Base-by-base conservation (phyloP, 2,113 vertebrate genomes). In the Larimichthys polyactis region DNA sequence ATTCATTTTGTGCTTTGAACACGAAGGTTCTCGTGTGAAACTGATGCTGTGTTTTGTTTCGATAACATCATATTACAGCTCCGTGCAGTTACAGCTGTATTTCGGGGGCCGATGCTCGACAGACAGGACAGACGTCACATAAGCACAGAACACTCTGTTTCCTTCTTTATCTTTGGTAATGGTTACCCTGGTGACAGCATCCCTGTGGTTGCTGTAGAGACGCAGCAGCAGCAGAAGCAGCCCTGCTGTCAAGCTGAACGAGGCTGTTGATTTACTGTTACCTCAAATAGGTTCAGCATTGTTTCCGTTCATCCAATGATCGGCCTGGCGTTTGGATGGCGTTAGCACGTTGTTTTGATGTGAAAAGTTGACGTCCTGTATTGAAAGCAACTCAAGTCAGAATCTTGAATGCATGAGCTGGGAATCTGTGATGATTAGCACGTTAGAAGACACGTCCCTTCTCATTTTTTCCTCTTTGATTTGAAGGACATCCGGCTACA, bases 181-280 rank as follows among this genome's bases (percentile, higher is more conserved):
- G 85, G 82, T 90, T 89, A 32, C 92, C 84, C 43, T 36, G 86
- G 88, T 69, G 92, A 93, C 90, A 85, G 92, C 90, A 92, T 92
- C 88, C 52, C 75, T 83, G 80, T 0, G 55, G 90, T 90, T 87
- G 87, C 89, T 14, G 78, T 91, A 77, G 90, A 83, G 75, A 93
- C 83, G 14, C 57, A 84, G 79, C 78, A 81, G 82, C 78, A 75
- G 78, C 75, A 84, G 79, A 79, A 81, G 82, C 78, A 75, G 78
- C 75, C 29, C 62, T 83, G 89, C 81, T 83, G 78, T 86, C 52
- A 62, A 43, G 79, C 80, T 71, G 78, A 90, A 77, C 22, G 17
- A 24, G 15, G n/a, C 44, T 62, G 67, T 44, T 83, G 76, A 91
- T 79, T 85, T 78, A 71, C n/a, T 71, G 82, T 78, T 81, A 55